Percentiles rank a stretch among this genome's conserved stretches.
Evolutionary conservation across 2,888 invertebrate species (phyloP).

Genomic region (Apocheima hispidaria): DNA sequence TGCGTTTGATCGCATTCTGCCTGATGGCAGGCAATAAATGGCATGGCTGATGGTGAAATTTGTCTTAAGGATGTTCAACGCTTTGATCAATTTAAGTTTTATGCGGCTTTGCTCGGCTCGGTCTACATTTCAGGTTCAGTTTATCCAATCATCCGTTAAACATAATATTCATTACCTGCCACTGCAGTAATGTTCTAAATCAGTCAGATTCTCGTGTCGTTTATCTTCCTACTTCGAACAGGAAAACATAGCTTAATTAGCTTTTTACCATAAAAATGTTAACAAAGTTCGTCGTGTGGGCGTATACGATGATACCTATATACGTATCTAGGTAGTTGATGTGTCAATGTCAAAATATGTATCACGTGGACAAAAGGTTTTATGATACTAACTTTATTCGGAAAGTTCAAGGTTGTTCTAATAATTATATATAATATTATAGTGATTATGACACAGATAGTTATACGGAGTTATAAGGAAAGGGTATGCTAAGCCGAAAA

Average conservation of each 20-base stretch:
- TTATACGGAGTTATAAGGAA: too few species aligned
- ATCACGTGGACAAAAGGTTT: constrained; percentile 19
- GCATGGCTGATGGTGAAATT: too few species aligned
- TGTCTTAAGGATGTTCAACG: too few species aligned
- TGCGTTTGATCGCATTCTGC: too few species aligned
- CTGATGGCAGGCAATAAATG: too few species aligned
- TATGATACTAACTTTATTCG: constrained; percentile 13
- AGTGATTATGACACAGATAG: neutral
- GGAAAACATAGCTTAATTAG: constrained; percentile 31
- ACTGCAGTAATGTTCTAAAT: neutral
- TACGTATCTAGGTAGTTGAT: too few species aligned
- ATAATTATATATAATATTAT: neutral
- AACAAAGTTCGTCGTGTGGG: constrained; percentile 14
- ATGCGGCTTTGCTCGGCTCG: too few species aligned
- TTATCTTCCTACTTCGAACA: constrained; percentile 33
- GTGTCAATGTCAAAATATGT: constrained; percentile 27
- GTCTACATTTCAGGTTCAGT: too few species aligned
- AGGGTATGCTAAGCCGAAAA: too few species aligned
- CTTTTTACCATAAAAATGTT: constrained; percentile 22
- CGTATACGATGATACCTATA: constrained; percentile 12
- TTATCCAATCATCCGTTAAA: neutral
- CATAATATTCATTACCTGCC: neutral
- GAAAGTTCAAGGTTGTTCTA: constrained; percentile 28
- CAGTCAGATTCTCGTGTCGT: neutral
- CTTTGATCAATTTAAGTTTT: too few species aligned